phyloP scores from a whole-genome alignment of 2,113 vertebrate genomes.

The Pholis gunnellus region DNA sequence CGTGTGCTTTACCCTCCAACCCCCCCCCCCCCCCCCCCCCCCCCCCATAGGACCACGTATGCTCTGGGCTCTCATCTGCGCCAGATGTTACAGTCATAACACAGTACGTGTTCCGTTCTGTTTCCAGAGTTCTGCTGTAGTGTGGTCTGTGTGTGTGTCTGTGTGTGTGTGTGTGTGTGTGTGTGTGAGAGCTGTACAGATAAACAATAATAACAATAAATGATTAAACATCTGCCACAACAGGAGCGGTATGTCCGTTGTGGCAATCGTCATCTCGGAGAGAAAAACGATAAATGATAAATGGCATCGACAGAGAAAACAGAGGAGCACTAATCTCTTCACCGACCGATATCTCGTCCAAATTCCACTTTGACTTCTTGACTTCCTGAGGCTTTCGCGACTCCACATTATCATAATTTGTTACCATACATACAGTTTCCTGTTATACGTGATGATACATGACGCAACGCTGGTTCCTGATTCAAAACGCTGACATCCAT shows the following conservation, averaged over 20 bases:
- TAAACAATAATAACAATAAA: conserved; percentile 39
- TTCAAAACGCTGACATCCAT: conserved; percentile 1
- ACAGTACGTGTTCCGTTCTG: conserved; percentile 45
- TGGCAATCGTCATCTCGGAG: not conserved
- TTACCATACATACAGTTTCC: not conserved
- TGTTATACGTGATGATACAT: not conserved
- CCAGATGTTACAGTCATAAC: conserved; percentile 71
- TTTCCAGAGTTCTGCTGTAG: conserved; percentile 13
- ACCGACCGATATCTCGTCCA: not conserved
- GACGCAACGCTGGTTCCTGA: not conserved
- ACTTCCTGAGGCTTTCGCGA: not conserved
- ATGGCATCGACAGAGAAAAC: conserved; percentile 6
- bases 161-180: conserved; percentile 22
- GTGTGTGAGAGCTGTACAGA: conserved; percentile 41
- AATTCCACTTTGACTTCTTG: conserved; percentile 1
- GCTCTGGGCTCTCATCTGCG: conserved; percentile 42
- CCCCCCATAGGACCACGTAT: not conserved
- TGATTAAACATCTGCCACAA: conserved; percentile 52
- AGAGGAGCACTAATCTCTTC: not conserved
- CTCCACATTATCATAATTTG: not conserved
- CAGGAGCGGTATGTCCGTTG: not conserved
- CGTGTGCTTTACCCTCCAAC: not conserved
- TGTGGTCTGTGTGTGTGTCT: conserved; percentile 5
- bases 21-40: not conserved
- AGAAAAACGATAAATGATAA: conserved; percentile 17